These are phyloP conservation scores for Pyrocoelia pectoralis DNA, from an alignment of 2,888 invertebrate species.

Conservation along the genomic window DNA sequence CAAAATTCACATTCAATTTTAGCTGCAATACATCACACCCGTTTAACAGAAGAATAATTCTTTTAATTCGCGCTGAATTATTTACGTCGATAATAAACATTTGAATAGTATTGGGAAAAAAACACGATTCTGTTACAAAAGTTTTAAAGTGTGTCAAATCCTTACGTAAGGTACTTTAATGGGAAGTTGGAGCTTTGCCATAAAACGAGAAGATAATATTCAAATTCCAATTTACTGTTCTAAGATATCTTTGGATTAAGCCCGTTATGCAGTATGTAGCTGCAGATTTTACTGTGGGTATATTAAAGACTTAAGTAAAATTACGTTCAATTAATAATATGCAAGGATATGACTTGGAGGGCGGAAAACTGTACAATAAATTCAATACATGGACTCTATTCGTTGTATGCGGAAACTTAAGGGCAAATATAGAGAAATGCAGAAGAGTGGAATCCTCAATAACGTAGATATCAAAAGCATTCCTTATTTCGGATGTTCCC, in stretches of 20 bases:
- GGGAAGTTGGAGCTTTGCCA: conserved; percentile 20
- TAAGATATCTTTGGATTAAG: conserved; percentile 15
- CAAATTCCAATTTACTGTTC: conserved; percentile 26
- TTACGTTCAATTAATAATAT: neutral
- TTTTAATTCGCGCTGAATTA: no score
- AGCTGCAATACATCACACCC: no score
- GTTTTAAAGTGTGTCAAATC: conserved; percentile 22
- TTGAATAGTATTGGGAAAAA: no score
- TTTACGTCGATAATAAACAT: no score
- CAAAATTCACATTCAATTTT: no score
- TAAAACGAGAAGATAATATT: conserved; percentile 29
- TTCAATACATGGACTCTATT: neutral
- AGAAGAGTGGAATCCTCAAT: neutral
- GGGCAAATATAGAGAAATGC: neutral
- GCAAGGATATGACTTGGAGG: no score
- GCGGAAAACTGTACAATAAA: neutral
- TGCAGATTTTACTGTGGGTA: conserved; percentile 11
- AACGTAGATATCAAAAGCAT: neutral
- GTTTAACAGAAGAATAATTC: no score
- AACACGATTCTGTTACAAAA: neutral
- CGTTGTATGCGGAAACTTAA: neutral
- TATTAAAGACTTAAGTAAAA: neutral
- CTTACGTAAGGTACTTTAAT: conserved; percentile 24
- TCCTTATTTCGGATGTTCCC: neutral
- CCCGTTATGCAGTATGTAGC: neutral